Conservation (phyloP, 2,888 invertebrate genomes). For the Macrosiphum euphorbiae region DNA sequence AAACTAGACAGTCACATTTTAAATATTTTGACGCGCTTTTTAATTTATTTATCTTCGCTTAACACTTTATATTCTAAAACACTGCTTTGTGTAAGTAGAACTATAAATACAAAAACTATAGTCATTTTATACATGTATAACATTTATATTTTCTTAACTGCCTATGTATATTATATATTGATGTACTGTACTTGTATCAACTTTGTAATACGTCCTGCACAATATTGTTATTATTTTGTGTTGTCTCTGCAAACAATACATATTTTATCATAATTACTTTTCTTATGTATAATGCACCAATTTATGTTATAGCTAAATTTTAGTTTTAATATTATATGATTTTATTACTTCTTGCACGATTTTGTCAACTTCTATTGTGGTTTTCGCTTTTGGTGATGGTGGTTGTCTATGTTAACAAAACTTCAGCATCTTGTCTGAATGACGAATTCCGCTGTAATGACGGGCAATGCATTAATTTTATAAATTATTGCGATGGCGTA, state of each 20-base stretch:
- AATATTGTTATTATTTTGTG: neutral
- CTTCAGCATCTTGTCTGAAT: slow-evolving; percentile 65
- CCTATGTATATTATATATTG: neutral
- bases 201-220: slow-evolving; percentile 5
- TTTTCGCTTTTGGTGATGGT: slow-evolving; percentile 64
- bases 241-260: neutral
- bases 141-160: neutral
- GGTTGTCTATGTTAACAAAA: slow-evolving; percentile 61
- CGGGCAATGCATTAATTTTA: slow-evolving; percentile 75
- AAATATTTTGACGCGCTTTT: slow-evolving; percentile 1
- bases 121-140: neutral
- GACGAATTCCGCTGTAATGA: slow-evolving; percentile 69
- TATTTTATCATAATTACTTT: slow-evolving; percentile 12
- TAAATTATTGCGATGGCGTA: slow-evolving; percentile 75
- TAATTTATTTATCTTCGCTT: slow-evolving; percentile 9
- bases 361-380: slow-evolving; percentile 64
- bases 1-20: neutral
- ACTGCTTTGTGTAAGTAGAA: slow-evolving; percentile 4
- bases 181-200: neutral
- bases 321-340: slow-evolving; percentile 59
- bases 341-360: slow-evolving; percentile 60
- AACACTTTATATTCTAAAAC: slow-evolving; percentile 4
- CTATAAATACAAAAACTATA: neutral
- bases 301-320: slow-evolving; percentile 46
- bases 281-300: neutral